Conservation (phyloP, 2,113 vertebrate genomes). For the Chauna torquata region DNA sequence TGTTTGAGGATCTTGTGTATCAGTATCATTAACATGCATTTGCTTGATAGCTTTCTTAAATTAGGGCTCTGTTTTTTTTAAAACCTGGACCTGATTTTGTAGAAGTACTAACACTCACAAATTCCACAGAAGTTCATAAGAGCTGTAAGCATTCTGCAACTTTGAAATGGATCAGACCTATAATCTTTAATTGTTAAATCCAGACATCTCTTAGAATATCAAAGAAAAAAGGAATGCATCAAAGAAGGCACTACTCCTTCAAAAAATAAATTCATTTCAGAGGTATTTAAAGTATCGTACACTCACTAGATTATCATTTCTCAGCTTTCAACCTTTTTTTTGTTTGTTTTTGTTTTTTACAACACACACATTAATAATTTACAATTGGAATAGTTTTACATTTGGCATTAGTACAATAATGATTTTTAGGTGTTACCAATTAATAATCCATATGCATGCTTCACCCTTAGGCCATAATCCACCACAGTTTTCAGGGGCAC, state of each 20-base stretch:
- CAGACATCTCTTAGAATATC: background rate
- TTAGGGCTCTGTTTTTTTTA: background rate
- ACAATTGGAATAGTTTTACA: background rate
- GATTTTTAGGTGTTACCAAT: conserved; percentile 18
- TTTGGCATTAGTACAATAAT: background rate
- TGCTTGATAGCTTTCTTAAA: conserved; percentile 8
- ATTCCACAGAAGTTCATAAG: conserved; percentile 11
- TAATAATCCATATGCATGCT: background rate
- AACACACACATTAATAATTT: conserved; percentile 7
- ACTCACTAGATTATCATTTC: conserved; percentile 43
- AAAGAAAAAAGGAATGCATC: conserved; percentile 41
- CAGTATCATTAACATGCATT: conserved; percentile 17
- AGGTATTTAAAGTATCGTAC: conserved; percentile 11
- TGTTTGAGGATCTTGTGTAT: background rate
- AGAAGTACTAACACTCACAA: conserved; percentile 7
- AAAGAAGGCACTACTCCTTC: background rate
- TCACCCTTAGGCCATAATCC: background rate
- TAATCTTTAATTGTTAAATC: conserved; percentile 34
- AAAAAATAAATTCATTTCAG: conserved; percentile 24
- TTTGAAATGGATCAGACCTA: conserved; percentile 57
- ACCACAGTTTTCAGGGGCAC: background rate
- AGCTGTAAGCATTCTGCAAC: conserved; percentile 20
- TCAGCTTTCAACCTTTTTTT: conserved; percentile 5
- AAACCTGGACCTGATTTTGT: conserved; percentile 60
- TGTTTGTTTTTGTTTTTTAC: background rate